Evolutionary conservation across 1,140 invertebrate genomes (phyloP), one percentile per base, ranked within the genome.

Genomic region (Euwallacea similis): DNA sequence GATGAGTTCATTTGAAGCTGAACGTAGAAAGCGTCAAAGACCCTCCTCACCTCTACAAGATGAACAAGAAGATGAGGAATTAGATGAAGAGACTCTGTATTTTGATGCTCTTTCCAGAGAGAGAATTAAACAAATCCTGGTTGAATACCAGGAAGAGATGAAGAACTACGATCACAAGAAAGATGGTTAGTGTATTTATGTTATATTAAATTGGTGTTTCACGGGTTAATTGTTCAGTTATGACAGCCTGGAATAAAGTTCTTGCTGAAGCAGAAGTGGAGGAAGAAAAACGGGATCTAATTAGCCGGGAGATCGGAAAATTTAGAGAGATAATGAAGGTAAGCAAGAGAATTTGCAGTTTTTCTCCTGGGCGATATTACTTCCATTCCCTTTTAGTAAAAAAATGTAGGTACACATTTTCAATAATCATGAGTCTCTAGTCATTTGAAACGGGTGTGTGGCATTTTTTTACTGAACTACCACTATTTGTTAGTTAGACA

Each of bases 251-350:
- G 43, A 83, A 86, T 75, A 90, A 90, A 79, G 82, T 82, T 66
- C 80, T 92, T 21, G 89, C 93, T 76, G 92, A 93, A 76, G 90
- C 91, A 6, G 91, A 96, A 79, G 89, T 98, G 67, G 97, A 98
- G 84, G 96, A 98, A 84, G 96, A 97, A 80, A 97, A 98, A 82
- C 89, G 95, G n/a, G 91, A 93, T 82, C 87, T 99, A 72, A 98
- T 99, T 74, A 96, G 95, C 76, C 87, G 91, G 75, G 97, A 98
- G 87, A 98, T 98, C 83, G 94, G 94, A 74, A 97, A 96, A 84
- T 98, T 98, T 84, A 88, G 97, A 66, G 96, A 98, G 86, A 93
- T 94, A 70, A 96, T 97, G 91, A 97, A 96, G 92, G 94, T 96
- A 90, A 88, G 81, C 81, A 58, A 16, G 21, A 58, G 13, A 10